phyloP scores from a whole-genome alignment of 2,797 vertebrate genomes.

The Nasua narica region DNA sequence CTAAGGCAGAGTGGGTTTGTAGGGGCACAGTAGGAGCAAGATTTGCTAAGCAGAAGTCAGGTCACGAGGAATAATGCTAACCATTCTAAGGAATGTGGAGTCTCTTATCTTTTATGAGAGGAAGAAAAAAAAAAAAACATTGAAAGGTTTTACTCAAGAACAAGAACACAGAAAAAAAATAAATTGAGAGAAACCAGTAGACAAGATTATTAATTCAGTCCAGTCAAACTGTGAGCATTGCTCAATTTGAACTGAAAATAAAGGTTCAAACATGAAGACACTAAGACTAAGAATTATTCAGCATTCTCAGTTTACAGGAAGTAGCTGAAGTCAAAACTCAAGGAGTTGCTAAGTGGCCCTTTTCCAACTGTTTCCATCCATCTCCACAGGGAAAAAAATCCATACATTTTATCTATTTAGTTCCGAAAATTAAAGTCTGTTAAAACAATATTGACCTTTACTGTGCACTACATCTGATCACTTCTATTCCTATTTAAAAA shows the following conservation, averaged over 20 bases:
- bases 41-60: background rate
- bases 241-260: constrained; percentile 25
- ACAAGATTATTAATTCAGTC: background rate
- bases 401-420: background rate
- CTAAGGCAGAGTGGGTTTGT: background rate
- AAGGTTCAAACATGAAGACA: background rate
- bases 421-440: background rate
- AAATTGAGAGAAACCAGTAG: background rate
- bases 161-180: background rate
- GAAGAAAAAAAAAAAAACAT: background rate
- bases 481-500: background rate
- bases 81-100: background rate
- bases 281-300: background rate
- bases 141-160: background rate
- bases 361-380: background rate
- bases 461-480: background rate
- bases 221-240: background rate
- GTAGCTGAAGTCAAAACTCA: background rate
- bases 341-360: background rate
- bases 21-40: background rate
- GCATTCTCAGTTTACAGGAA: background rate
- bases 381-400: background rate
- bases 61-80: background rate
- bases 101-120: background rate
- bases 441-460: background rate